A percentile compares a stretch with the other conserved stretches of the same genome.
Evolutionary conservation across 2,888 invertebrate species (phyloP).

Genomic region (Coenonympha glycerion): DNA sequence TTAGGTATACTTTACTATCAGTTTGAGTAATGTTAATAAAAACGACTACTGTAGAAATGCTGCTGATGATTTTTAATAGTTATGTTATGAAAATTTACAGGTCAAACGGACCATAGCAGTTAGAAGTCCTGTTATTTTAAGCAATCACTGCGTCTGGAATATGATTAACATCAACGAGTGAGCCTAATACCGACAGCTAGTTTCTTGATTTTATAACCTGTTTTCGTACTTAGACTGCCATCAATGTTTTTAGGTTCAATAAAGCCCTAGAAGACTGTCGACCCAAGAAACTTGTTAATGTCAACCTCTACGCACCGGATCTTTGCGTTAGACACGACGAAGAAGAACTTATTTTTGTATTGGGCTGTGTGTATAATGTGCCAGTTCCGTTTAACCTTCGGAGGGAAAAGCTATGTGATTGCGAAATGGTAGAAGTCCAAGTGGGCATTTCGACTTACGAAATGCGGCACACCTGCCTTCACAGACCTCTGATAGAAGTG

Average conservation of each 20-base stretch:
- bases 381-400: slow-evolving; percentile 57
- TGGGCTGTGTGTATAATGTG: slow-evolving; percentile 53
- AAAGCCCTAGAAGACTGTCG: slow-evolving; percentile 53
- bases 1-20: neutral
- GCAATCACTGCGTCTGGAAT: slow-evolving; percentile 68
- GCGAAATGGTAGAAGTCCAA: slow-evolving; percentile 60
- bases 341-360: slow-evolving; percentile 56
- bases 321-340: slow-evolving; percentile 45
- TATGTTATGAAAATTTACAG: too few relatives aligned
- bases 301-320: slow-evolving; percentile 59
- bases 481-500: slow-evolving; percentile 53
- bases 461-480: slow-evolving; percentile 59
- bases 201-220: neutral
- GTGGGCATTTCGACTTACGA: slow-evolving; percentile 59
- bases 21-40: too few relatives aligned
- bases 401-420: slow-evolving; percentile 64
- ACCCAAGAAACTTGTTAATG: slow-evolving; percentile 50
- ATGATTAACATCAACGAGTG: slow-evolving; percentile 62
- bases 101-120: slow-evolving; percentile 61
- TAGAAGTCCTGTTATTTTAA: slow-evolving; percentile 60
- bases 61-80: too few relatives aligned
- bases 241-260: slow-evolving; percentile 48
- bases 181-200: slow-evolving; percentile 29
- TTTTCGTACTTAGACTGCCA: neutral
- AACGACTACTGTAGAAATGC: too few relatives aligned